phyloP scores from a whole-genome alignment of 2,113 vertebrate genomes.

The Nyctereutes procyonoides region DNA sequence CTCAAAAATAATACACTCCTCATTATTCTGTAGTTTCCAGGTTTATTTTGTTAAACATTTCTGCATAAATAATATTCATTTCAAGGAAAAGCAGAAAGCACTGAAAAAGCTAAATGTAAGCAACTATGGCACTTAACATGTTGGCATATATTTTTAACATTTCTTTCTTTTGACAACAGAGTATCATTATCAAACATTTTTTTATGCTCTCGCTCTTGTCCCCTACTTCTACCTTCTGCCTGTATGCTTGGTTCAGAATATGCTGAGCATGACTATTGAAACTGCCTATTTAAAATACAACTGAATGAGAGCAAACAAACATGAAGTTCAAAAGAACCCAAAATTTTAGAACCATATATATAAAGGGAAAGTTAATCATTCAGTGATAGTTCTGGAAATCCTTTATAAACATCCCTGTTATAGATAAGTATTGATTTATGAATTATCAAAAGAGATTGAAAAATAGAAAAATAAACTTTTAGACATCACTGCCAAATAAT shows the following conservation, averaged over 20 bases:
- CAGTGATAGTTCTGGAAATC: slow-evolving; percentile 21
- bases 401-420: neutral
- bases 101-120: neutral
- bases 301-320: neutral
- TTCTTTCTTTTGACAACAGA: slow-evolving; percentile 17
- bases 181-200: neutral
- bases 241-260: neutral
- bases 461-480: slow-evolving; percentile 31
- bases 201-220: neutral
- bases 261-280: neutral
- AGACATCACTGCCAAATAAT: neutral
- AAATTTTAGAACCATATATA: neutral
- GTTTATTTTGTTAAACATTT: neutral
- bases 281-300: neutral
- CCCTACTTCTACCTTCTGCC: neutral
- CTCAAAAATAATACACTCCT: neutral
- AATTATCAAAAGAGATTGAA: slow-evolving; percentile 17
- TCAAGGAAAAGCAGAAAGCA: neutral
- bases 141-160: neutral
- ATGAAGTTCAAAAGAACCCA: neutral
- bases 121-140: neutral
- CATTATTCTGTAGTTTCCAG: neutral
- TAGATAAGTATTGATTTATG: neutral
- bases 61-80: neutral
- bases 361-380: neutral